phyloP scores from a whole-genome alignment of 2,113 vertebrate genomes.

The Elaphurus davidianus region DNA sequence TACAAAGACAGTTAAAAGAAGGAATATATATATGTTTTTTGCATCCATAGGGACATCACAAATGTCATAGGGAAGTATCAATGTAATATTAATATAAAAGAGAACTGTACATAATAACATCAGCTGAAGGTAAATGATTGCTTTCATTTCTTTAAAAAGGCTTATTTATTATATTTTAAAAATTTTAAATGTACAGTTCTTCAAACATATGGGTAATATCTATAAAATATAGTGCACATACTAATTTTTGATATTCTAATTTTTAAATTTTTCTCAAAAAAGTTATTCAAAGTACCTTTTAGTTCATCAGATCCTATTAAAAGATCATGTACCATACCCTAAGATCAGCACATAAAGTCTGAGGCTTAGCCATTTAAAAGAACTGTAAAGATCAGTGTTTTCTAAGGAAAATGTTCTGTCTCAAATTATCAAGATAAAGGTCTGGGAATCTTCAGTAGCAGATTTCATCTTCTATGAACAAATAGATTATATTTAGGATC shows the following conservation, averaged over 20 bases:
- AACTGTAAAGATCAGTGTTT: conserved; percentile 35
- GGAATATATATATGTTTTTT: background rate
- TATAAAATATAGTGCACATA: conserved; percentile 11
- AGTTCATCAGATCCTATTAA: conserved; percentile 21
- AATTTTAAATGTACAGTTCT: background rate
- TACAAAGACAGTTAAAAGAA: conserved; percentile 30
- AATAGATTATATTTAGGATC: conserved; percentile 23
- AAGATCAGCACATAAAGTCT: conserved; percentile 43
- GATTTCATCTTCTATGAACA: conserved; percentile 1
- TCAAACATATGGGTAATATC: background rate
- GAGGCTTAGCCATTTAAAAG: background rate
- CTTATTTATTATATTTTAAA: conserved; percentile 43
- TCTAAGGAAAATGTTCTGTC: conserved; percentile 36
- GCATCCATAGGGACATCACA: background rate
- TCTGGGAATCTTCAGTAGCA: conserved; percentile 28
- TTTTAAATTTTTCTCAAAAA: background rate
- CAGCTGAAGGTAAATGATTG: conserved; percentile 10
- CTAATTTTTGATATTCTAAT: conserved; percentile 26
- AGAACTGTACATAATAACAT: conserved; percentile 23
- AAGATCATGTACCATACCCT: conserved; percentile 27
- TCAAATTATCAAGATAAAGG: conserved; percentile 28
- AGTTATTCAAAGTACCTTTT: background rate
- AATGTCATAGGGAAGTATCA: conserved; percentile 22
- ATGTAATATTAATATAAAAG: conserved; percentile 36
- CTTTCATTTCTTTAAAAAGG: conserved; percentile 36